Evolutionary conservation across 2,113 vertebrate genomes (phyloP), one percentile per base, ranked within the genome.

Genomic region (Microcebus tavaratra): DNA sequence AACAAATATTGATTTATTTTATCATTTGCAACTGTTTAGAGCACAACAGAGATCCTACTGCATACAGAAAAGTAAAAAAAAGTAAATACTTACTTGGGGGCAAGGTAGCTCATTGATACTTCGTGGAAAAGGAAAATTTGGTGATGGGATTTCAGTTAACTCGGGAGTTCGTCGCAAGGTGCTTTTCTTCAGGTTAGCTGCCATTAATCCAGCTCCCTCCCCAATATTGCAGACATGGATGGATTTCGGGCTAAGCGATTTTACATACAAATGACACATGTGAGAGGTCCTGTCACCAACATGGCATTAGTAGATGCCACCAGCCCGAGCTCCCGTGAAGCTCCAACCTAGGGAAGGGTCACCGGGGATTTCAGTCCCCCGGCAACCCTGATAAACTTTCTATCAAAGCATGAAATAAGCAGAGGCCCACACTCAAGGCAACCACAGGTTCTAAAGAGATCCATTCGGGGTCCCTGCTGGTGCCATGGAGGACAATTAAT

Each of bases 1-100:
- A 98, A 98, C 98, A 98, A 98, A 98, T 99, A 99, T 98, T 98
- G 99, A 99, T 99, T 99, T 98, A 98, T 98, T 94, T 98, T 98
- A 98, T 98, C 98, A 98, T 99, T 98, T 98, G 98, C 98, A 98
- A 98, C 98, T 98, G 95, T 98, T 98, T 98, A 97, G 96, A 20
- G 83, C 90, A 93, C 97, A 98, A 96, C 75, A 97, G 97, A 93
- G 72, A 94, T 90, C 78, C 97, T 97, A 79, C 50, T 76, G 92
- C 93, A 93, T 20, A 68, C 53, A 84, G 61, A 78, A 84, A 48
- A 92, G 42, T 42, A 6, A 91, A 68, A 84, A 78, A 85, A 92
- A 91, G 65, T 68, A 97, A 97, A 97, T 81, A 97, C 93, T 90
- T 96, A 95, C 96, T 96, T 76, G 67, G 76, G 45, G 63, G n/a